Percentiles rank a stretch among this genome's conserved stretches.
Conservation (phyloP, 2,113 vertebrate genomes). For the Meles meles region DNA sequence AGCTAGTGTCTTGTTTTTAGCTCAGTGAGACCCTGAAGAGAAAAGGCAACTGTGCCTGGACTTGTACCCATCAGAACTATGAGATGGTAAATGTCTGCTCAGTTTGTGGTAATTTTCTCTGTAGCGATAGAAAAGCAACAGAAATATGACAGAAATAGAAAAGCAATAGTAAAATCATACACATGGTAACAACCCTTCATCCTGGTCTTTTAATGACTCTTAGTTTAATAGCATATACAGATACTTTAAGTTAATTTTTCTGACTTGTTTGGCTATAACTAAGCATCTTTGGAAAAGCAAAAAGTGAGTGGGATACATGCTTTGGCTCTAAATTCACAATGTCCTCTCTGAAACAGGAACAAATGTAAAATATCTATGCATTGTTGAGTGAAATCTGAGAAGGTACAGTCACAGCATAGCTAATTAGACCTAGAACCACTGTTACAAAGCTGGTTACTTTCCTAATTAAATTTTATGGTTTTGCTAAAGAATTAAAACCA, state of each 20-base stretch:
- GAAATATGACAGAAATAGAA: background rate
- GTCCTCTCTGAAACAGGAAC: slow-evolving; percentile 42
- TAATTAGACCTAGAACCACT: slow-evolving; percentile 58
- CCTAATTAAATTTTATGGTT: slow-evolving; percentile 75
- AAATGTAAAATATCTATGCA: slow-evolving; percentile 59
- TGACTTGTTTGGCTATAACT: background rate
- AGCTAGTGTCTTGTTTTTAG: background rate
- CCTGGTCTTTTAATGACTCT: background rate
- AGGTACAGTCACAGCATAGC: background rate
- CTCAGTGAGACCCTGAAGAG: background rate
- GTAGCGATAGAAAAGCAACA: background rate
- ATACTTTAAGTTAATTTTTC: slow-evolving; percentile 10
- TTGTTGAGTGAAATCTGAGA: slow-evolving; percentile 40
- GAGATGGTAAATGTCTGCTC: background rate
- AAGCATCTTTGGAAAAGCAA: slow-evolving; percentile 12
- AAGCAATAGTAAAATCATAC: background rate
- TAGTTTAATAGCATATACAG: background rate
- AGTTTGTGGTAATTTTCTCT: background rate
- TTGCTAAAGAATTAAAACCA: slow-evolving; percentile 66
- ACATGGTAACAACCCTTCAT: background rate
- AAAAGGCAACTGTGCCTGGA: background rate
- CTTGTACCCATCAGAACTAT: background rate
- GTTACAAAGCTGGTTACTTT: slow-evolving; percentile 54
- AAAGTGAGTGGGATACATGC: background rate
- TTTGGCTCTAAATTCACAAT: slow-evolving; percentile 41